Evolutionary conservation across 2,888 invertebrate species (phyloP).

Genomic region (Philonicus albiceps): DNA sequence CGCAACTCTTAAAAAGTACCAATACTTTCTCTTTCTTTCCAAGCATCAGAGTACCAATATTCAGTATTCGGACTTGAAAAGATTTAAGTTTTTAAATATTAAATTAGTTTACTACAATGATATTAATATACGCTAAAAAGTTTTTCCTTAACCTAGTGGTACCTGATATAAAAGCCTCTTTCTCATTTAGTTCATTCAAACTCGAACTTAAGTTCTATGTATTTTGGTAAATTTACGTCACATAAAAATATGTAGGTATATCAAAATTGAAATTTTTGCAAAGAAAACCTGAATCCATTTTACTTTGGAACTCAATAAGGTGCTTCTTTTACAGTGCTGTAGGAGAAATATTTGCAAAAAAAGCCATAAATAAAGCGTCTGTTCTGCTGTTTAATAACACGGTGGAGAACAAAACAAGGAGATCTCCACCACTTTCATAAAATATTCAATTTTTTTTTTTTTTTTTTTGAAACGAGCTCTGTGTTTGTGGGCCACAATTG

Average conservation of each 20-base stretch:
- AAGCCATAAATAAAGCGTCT: neutral
- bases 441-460: neutral
- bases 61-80: no score
- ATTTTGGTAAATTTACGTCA: no score
- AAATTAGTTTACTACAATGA: no score
- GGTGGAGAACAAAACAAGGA: neutral
- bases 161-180: no score
- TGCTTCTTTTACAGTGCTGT: neutral
- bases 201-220: no score
- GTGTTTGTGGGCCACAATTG: neutral
- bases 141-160: no score
- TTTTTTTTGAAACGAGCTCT: neutral
- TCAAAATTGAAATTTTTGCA: neutral
- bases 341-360: neutral
- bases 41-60: no score
- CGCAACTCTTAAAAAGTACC: no score
- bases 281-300: neutral
- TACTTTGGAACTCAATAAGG: neutral
- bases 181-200: no score
- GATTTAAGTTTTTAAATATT: no score
- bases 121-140: no score
- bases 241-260: neutral
- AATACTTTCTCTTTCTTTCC: no score
- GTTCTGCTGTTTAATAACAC: neutral
- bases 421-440: neutral